phyloP scores from a whole-genome alignment of 2,888 invertebrate species.

The Euclidia mi region DNA sequence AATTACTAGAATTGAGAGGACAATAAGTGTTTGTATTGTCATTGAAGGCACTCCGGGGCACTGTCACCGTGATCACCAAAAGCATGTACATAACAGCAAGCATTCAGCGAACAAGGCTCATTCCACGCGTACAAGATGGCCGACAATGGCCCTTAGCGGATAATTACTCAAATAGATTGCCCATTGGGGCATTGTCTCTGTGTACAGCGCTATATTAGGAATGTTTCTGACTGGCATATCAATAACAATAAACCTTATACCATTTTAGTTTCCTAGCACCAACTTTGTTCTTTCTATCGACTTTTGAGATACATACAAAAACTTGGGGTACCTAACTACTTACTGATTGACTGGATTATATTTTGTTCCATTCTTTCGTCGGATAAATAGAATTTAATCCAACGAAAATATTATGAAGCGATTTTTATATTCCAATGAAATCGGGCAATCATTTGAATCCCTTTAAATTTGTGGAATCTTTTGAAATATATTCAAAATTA shows the following conservation, averaged over 20 bases:
- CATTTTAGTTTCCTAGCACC: conserved; percentile 2
- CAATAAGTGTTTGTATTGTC: conserved; percentile 73
- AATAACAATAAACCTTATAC: conserved; percentile 46
- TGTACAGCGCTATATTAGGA: conserved; percentile 78
- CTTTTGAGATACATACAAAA: background rate
- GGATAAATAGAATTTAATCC: conserved; percentile 5
- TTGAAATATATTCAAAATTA: conserved; percentile 38
- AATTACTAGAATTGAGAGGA: conserved; percentile 61
- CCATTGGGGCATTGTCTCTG: conserved; percentile 88
- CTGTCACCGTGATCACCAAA: conserved; percentile 76
- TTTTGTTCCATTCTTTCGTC: background rate
- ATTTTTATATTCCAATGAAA: conserved; percentile 24
- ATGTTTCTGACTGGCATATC: conserved; percentile 72
- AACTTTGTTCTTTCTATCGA: background rate
- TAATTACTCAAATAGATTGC: conserved; percentile 90
- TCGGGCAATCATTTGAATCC: conserved; percentile 26
- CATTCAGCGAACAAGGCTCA: conserved; percentile 86
- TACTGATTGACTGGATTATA: background rate
- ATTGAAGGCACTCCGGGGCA: conserved; percentile 76
- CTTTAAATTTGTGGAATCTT: conserved; percentile 29
- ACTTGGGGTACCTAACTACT: no score
- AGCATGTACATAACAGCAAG: conserved; percentile 82
- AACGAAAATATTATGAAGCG: conserved; percentile 8
- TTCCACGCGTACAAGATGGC: conserved; percentile 88
- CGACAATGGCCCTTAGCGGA: conserved; percentile 89